Evolutionary conservation across 2,888 invertebrate genomes (phyloP).

Genomic region (Ochropleura leucogaster): DNA sequence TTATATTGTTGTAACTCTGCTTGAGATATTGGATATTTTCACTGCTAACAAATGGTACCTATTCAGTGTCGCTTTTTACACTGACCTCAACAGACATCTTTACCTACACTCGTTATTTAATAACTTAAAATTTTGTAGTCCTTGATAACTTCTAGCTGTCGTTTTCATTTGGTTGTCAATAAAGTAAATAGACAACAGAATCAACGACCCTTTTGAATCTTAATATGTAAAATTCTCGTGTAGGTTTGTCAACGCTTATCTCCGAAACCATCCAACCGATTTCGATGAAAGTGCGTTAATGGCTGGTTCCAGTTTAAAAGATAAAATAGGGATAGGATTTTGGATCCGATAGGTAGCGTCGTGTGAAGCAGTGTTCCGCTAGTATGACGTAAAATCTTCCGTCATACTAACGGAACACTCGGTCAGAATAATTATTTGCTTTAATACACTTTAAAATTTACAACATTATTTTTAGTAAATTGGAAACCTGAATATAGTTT

Average conservation of each 20-base stretch:
- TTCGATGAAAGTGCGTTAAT: not conserved
- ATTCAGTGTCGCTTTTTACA: constrained; percentile 3
- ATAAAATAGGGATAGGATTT: not conserved
- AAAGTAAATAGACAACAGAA: not conserved
- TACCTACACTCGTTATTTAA: constrained; percentile 26
- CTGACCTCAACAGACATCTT: not conserved
- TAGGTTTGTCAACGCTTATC: not conserved
- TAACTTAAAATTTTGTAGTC: not conserved
- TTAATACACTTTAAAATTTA: not conserved
- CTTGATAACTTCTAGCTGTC: not conserved
- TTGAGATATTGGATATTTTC: constrained; percentile 2
- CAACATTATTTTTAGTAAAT: no score
- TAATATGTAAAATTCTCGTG: not conserved
- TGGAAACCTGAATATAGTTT: no score
- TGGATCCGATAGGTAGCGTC: not conserved
- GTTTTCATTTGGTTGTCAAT: not conserved
- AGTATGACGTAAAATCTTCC: not conserved
- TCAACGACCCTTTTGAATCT: not conserved
- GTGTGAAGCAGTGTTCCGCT: not conserved
- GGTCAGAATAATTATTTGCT: not conserved
- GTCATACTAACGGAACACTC: no score
- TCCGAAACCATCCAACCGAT: not conserved
- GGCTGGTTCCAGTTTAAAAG: not conserved
- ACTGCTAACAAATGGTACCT: not conserved
- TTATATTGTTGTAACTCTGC: not conserved